Conservation (phyloP, 2,113 vertebrate species). For the Procavia capensis region DNA sequence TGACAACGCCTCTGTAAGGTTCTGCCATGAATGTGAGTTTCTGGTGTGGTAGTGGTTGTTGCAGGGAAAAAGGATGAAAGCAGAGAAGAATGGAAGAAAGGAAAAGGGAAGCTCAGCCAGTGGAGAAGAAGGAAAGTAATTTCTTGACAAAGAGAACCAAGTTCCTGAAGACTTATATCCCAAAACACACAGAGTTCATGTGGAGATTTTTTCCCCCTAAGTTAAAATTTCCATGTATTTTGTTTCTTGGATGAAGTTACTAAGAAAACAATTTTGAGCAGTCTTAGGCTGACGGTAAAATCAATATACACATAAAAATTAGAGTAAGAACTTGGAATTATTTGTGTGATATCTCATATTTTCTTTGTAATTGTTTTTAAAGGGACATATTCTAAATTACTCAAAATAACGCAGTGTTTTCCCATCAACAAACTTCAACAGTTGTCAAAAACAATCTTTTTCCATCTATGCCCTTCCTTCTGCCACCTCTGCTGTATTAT, state of each 20-base stretch:
- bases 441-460: not conserved
- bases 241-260: not conserved
- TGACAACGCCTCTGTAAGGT: not conserved
- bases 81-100: not conserved
- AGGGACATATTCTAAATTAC: not conserved
- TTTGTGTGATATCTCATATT: not conserved
- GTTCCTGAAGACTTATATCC: not conserved
- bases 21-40: not conserved
- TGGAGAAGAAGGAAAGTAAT: not conserved
- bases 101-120: not conserved
- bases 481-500: not conserved
- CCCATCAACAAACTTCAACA: not conserved
- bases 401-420: not conserved
- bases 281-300: not conserved
- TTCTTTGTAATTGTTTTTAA: not conserved
- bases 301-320: not conserved
- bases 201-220: not conserved
- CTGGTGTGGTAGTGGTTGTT: not conserved
- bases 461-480: not conserved
- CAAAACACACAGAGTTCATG: not conserved
- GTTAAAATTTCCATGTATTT: not conserved
- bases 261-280: not conserved
- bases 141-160: not conserved
- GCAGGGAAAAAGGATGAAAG: not conserved
- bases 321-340: slow-evolving; percentile 14